phyloP scores from a whole-genome alignment of 2,113 vertebrate genomes.

The Notarius lentiginosus region DNA sequence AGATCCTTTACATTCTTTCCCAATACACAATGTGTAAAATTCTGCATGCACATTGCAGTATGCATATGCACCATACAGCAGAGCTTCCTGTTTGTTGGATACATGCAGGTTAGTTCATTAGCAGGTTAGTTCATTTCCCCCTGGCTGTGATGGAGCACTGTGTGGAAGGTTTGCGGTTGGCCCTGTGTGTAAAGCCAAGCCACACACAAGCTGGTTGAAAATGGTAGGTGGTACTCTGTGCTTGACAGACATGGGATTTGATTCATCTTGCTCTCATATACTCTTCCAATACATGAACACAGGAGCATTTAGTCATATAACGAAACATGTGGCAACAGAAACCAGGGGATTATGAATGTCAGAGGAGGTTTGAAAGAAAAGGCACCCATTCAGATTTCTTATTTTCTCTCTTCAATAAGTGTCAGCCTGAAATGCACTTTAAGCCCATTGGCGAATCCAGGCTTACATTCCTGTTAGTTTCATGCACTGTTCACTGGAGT shows the following conservation, averaged over 20 bases:
- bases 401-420: not conserved
- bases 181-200: slow-evolving; percentile 17
- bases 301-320: slow-evolving; percentile 19
- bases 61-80: not conserved
- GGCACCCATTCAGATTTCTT: not conserved
- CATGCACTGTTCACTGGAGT: not conserved
- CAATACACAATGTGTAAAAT: not conserved
- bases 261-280: slow-evolving; percentile 24
- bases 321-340: slow-evolving; percentile 16
- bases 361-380: slow-evolving; percentile 17
- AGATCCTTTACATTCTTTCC: not conserved
- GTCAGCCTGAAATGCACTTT: slow-evolving; percentile 11
- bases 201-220: slow-evolving; percentile 10
- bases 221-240: slow-evolving; percentile 19
- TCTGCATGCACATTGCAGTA: not conserved
- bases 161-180: slow-evolving; percentile 24
- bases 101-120: not conserved
- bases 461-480: not conserved
- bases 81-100: slow-evolving; percentile 33
- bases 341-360: not conserved
- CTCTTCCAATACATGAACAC: slow-evolving; percentile 9
- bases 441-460: not conserved
- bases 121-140: slow-evolving; percentile 4
- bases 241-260: not conserved
- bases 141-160: slow-evolving; percentile 19